phyloP scores from a whole-genome alignment of 2,888 invertebrate genomes.

The Tipula lateralis region DNA sequence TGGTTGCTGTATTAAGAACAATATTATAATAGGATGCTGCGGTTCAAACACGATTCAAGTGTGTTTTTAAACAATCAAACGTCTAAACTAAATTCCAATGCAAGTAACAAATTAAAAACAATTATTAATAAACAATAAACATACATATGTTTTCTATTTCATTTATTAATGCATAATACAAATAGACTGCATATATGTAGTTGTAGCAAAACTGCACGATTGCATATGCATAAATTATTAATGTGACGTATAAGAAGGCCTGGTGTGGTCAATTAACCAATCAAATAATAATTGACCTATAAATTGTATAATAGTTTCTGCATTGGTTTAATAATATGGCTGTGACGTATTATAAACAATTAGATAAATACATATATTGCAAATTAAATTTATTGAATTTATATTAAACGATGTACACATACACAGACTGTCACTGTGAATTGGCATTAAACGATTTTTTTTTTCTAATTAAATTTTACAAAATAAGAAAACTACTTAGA shows the following conservation, averaged over 20 bases:
- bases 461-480: neutral
- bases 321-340: neutral
- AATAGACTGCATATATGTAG: neutral
- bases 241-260: neutral
- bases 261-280: neutral
- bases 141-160: neutral
- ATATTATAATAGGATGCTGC: too few species aligned
- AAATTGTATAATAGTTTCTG: neutral
- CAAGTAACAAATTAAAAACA: neutral
- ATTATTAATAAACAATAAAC: neutral
- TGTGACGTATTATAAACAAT: neutral
- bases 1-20: too few species aligned
- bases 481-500: neutral
- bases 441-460: neutral
- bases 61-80: neutral
- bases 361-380: neutral
- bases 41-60: too few species aligned
- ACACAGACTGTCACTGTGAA: neutral
- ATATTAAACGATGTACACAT: neutral
- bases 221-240: neutral
- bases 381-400: neutral
- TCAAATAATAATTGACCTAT: conserved; percentile 11
- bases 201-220: neutral
- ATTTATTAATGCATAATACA: neutral
- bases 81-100: neutral